These are phyloP conservation scores for Cosmorhoe ocellata DNA, from an alignment of 2,888 invertebrate species.

Conservation along the genomic window DNA sequence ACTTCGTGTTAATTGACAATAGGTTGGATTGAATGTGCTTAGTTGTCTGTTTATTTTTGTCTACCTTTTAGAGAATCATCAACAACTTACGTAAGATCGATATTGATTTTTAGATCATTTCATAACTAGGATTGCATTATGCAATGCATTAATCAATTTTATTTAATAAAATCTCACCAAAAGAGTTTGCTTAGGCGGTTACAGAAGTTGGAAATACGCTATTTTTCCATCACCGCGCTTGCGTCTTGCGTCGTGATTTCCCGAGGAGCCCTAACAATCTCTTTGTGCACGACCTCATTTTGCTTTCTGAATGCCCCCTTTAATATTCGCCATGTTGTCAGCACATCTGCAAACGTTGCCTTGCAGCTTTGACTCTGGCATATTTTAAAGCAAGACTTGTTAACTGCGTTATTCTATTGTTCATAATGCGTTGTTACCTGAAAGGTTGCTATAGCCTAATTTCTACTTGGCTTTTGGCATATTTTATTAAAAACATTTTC, in stretches of 20 bases:
- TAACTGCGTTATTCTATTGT: no score
- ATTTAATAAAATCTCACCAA: not conserved
- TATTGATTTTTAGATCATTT: no score
- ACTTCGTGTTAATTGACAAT: not conserved
- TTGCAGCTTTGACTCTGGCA: constrained; percentile 26
- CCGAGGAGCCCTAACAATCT: constrained; percentile 66
- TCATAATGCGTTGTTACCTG: not conserved
- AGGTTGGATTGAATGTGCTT: no score
- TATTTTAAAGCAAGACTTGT: constrained; percentile 17
- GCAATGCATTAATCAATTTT: no score
- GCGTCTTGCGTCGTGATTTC: constrained; percentile 54
- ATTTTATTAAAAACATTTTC: no score
- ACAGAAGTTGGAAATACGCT: not conserved
- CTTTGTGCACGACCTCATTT: constrained; percentile 71
- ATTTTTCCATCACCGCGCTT: constrained; percentile 23
- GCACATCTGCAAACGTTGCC: constrained; percentile 48
- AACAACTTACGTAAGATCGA: no score
- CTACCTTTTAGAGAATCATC: no score
- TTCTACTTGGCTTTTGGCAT: no score
- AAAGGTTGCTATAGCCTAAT: no score
- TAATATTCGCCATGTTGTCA: constrained; percentile 51
- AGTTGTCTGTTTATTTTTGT: no score
- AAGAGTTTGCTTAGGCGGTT: not conserved
- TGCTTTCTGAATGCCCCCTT: constrained; percentile 56
- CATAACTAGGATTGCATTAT: no score